Evolutionary conservation across 2,888 invertebrate genomes (phyloP).

Genomic region (Pristionchus japonicus): DNA sequence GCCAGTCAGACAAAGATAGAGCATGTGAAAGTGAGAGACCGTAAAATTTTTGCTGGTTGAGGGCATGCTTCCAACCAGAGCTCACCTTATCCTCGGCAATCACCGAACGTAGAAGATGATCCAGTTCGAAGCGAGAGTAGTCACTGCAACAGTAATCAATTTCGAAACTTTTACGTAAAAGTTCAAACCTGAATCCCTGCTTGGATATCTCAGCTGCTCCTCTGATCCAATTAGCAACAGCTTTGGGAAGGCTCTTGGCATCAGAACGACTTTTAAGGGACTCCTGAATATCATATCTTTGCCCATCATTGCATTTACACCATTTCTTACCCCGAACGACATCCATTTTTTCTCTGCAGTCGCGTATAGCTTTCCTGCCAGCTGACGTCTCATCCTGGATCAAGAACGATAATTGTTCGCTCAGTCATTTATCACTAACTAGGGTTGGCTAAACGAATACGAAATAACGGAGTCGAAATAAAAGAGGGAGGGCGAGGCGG

Average conservation of each 20-base stretch:
- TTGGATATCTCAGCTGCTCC: not conserved
- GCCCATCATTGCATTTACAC: too few relatives aligned
- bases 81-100: conserved; percentile 57
- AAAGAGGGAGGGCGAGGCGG: too few relatives aligned
- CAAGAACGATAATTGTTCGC: too few relatives aligned
- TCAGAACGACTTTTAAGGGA: not conserved
- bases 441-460: too few relatives aligned
- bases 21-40: too few relatives aligned
- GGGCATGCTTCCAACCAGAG: too few relatives aligned
- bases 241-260: not conserved
- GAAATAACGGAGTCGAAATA: too few relatives aligned
- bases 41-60: too few relatives aligned
- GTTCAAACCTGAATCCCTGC: not conserved
- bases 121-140: conserved; percentile 63
- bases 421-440: too few relatives aligned
- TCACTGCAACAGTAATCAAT: conserved; percentile 51
- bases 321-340: not conserved
- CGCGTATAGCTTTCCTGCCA: not conserved
- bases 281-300: not conserved
- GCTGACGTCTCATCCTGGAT: too few relatives aligned
- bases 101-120: conserved; percentile 70
- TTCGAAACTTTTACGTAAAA: not conserved
- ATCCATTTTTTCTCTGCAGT: not conserved
- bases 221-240: conserved; percentile 21
- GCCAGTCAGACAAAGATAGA: too few relatives aligned